Evolutionary conservation across 2,797 vertebrate species (phyloP), one percentile per base, ranked within the genome.

Genomic region (Astyanax mexicanus): DNA sequence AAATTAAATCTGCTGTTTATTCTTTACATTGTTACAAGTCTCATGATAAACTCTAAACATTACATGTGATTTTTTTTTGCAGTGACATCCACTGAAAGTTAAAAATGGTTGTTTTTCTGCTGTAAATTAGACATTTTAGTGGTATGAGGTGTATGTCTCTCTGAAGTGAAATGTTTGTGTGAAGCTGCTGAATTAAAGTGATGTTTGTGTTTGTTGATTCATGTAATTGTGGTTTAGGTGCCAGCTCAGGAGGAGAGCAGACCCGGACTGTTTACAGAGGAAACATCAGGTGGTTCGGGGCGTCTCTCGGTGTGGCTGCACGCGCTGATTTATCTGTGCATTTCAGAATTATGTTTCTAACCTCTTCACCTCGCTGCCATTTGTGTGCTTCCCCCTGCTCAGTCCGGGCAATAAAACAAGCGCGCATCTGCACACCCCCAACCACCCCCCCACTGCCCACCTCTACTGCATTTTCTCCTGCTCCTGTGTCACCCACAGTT

Each of bases 291-390:
- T 90, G 88, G 88, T 82, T 82, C 29, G 84, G 75, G 84, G 68
- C 77, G 72, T 76, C 42, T 67, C 61, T 80, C 55, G 57, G 75
- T 38, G 54, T 44, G 60, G 74, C 84, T 82, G 87, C 83, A 91
- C 89, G 72, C 84, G 78, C 84, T 91, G 90, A 92, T 92, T 93
- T 92, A 92, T 93, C 84, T 90, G 89, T 84, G 83, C 87, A 87
- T 89, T 89, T 90, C 88, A 84, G 86, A 92, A 92, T 89, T 91
- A 90, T 91, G 89, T 86, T 88, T 80, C 82, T 10, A 88, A 93
- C 92, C 92, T 91, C 86, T 90, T 91, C 85, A 92, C 89, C 90
- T 86, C 86, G 1, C 75, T n/a, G 80, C 92, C 91, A 93, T 93
- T 93, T 93, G 92, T 92, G 91, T 89, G 80, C 74, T 82, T 71